phyloP scores from a whole-genome alignment of 2,888 invertebrate genomes.

The Dynastes tityus region DNA sequence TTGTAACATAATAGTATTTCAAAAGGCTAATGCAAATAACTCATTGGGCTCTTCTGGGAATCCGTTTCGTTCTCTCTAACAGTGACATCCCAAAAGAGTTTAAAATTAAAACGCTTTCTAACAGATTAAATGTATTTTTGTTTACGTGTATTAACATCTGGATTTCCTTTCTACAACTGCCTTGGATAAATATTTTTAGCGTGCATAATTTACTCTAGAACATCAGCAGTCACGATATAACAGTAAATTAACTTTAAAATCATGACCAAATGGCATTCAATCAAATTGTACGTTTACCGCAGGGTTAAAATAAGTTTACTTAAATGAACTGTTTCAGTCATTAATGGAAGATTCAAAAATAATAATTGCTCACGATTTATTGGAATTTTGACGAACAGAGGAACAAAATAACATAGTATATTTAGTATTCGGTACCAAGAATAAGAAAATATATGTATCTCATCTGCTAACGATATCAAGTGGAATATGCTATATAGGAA shows the following conservation, averaged over 20 bases:
- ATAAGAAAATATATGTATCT: no score
- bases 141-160: conserved; percentile 32
- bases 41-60: conserved; percentile 8
- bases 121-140: conserved; percentile 41
- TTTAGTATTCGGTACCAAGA: no score
- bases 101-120: conserved; percentile 43
- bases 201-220: conserved; percentile 26
- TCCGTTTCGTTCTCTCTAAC: background rate
- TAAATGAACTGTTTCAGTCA: no score
- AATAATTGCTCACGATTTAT: no score
- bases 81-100: conserved; percentile 26
- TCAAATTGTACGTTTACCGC: conserved; percentile 22
- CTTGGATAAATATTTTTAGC: conserved; percentile 42
- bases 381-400: no score
- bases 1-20: conserved; percentile 1
- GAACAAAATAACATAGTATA: no score
- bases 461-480: no score
- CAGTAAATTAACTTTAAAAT: background rate
- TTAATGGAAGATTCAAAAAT: no score
- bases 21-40: conserved; percentile 7
- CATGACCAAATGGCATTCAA: conserved; percentile 15
- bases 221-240: no score
- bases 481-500: no score
- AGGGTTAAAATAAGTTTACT: background rate
- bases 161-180: conserved; percentile 30